A percentile compares a stretch with the other conserved stretches of the same genome.
Evolutionary conservation across 2,113 vertebrate species (phyloP).

Genomic region (Bujurquina vittata): DNA sequence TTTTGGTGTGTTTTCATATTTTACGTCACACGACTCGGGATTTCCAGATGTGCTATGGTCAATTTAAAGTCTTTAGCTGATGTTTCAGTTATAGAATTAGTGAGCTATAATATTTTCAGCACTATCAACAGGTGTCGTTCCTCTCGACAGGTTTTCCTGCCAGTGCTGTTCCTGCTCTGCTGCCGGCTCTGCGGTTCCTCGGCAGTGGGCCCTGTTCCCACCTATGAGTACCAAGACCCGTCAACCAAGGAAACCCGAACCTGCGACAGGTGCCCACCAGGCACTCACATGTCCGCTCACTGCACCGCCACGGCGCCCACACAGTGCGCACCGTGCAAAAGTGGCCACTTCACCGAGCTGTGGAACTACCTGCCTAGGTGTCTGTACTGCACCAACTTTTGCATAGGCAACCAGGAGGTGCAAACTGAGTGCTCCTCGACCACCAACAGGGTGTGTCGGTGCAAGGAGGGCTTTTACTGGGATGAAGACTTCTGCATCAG

Average conservation of each 20-base stretch:
- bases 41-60: not conserved
- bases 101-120: not conserved
- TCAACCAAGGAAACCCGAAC: constrained; percentile 6
- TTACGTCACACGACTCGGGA: not conserved
- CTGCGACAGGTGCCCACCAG: constrained; percentile 71
- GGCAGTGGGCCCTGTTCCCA: not conserved
- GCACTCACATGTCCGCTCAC: constrained; percentile 42
- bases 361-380: constrained; percentile 79
- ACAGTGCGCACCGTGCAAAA: constrained; percentile 51
- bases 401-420: constrained; percentile 60
- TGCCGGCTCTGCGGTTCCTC: not conserved
- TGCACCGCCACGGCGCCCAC: constrained; percentile 67
- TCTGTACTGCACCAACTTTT: constrained; percentile 76
- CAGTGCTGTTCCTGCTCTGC: constrained; percentile 37
- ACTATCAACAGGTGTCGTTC: not conserved
- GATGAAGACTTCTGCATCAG: constrained; percentile 57
- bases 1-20: not conserved
- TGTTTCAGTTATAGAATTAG: not conserved
- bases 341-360: constrained; percentile 67
- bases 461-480: constrained; percentile 70
- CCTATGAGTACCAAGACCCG: constrained; percentile 44
- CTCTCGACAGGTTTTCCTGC: constrained; percentile 39
- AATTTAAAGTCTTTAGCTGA: not conserved
- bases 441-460: constrained; percentile 75
- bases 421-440: constrained; percentile 64